phyloP scores from a whole-genome alignment of 2,888 invertebrate species.

The Rhagium mordax region DNA sequence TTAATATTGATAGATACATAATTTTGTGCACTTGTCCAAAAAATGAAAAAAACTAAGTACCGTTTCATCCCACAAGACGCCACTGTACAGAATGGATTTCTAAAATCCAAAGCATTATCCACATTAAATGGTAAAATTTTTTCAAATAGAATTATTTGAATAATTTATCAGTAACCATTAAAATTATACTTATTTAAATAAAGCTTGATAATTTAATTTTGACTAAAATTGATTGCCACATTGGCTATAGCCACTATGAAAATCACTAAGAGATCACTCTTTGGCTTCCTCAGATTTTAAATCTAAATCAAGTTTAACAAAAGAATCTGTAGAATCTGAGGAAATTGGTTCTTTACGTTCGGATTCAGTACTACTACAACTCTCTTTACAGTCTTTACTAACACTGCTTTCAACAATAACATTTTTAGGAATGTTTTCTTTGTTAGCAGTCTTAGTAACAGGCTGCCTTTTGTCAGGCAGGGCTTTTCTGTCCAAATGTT shows the following conservation, averaged over 20 bases:
- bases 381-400: slow-evolving; percentile 26
- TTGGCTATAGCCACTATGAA: not conserved
- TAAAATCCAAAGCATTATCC: not conserved
- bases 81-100: too few relatives aligned
- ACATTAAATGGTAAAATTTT: not conserved
- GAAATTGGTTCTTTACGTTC: slow-evolving; percentile 50
- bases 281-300: slow-evolving; percentile 50
- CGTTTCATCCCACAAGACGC: too few relatives aligned
- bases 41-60: too few relatives aligned
- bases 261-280: slow-evolving; percentile 35
- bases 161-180: not conserved
- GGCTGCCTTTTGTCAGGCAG: slow-evolving; percentile 48
- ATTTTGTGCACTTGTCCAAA: too few relatives aligned
- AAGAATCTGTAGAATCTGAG: slow-evolving; percentile 63
- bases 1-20: too few relatives aligned
- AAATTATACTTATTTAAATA: not conserved
- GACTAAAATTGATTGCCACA: not conserved
- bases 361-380: slow-evolving; percentile 33
- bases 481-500: slow-evolving; percentile 50
- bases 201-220: not conserved
- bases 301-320: slow-evolving; percentile 62
- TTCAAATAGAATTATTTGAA: not conserved
- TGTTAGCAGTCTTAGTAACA: slow-evolving; percentile 42
- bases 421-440: slow-evolving; percentile 50
- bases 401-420: slow-evolving; percentile 26